Percentiles rank a stretch among this genome's conserved stretches.
Conservation (phyloP, 2,113 vertebrate genomes). For the Burhinus oedicnemus region DNA sequence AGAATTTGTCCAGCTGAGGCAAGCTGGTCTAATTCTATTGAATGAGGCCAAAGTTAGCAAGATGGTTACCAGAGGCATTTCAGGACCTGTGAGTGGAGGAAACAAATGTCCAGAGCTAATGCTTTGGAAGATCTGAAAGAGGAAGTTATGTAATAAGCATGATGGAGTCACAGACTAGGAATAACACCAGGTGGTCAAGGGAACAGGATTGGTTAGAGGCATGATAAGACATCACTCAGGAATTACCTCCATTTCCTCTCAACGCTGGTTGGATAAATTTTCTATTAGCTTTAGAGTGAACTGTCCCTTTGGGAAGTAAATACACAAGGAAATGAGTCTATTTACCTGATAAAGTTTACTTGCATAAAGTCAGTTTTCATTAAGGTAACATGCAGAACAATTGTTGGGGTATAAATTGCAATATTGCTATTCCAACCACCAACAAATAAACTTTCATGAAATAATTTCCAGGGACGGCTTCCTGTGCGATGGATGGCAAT, state of each 20-base stretch:
- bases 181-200: neutral
- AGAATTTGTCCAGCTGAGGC: neutral
- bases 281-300: neutral
- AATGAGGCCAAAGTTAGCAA: neutral
- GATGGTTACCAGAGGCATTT: neutral
- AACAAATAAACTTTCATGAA: neutral
- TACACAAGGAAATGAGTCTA: neutral
- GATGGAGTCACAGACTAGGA: neutral
- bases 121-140: neutral
- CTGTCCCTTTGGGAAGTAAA: neutral
- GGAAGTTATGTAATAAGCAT: neutral
- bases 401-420: neutral
- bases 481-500: conserved; percentile 93
- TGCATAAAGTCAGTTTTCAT: neutral
- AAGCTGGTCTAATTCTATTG: neutral
- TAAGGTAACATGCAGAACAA: neutral
- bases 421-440: neutral
- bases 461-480: conserved; percentile 81
- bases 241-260: neutral
- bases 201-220: neutral
- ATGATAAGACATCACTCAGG: neutral
- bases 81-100: neutral
- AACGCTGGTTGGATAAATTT: neutral
- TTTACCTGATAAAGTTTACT: neutral
- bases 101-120: neutral